phyloP scores from a whole-genome alignment of 2,113 vertebrate species.

The Hemicordylus capensis region DNA sequence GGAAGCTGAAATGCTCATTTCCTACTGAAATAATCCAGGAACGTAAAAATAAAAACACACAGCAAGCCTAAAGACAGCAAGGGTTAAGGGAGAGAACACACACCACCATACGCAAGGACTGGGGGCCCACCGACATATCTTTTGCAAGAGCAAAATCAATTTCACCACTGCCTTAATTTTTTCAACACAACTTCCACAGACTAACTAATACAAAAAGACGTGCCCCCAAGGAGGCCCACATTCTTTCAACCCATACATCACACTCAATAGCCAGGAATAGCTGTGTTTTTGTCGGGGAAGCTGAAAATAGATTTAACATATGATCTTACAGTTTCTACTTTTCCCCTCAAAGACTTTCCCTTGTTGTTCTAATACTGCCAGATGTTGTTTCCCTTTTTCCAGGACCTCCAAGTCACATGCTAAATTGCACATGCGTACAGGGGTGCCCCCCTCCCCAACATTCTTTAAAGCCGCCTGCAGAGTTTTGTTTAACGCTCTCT shows the following conservation, averaged over 20 bases:
- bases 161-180: background rate
- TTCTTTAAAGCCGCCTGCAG: background rate
- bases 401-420: background rate
- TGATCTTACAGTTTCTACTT: rapidly evolving
- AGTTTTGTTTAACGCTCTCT: no score
- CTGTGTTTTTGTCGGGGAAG: background rate
- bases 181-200: background rate
- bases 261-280: background rate
- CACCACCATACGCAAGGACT: constrained; percentile 52
- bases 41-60: rapidly evolving
- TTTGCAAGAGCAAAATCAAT: rapidly evolving
- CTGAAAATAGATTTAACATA: background rate
- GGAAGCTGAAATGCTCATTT: rapidly evolving
- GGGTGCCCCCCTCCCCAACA: no score
- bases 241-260: background rate
- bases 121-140: background rate
- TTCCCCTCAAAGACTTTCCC: background rate
- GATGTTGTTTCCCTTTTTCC: constrained; percentile 11
- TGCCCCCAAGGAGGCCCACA: background rate
- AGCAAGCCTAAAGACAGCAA: background rate
- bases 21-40: background rate
- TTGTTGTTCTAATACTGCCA: constrained; percentile 43
- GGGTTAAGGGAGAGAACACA: constrained; percentile 48
- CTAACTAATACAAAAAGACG: background rate
- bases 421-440: background rate